Base-by-base conservation (phyloP, 2,797 vertebrate species). In the Oophaga sylvatica region DNA sequence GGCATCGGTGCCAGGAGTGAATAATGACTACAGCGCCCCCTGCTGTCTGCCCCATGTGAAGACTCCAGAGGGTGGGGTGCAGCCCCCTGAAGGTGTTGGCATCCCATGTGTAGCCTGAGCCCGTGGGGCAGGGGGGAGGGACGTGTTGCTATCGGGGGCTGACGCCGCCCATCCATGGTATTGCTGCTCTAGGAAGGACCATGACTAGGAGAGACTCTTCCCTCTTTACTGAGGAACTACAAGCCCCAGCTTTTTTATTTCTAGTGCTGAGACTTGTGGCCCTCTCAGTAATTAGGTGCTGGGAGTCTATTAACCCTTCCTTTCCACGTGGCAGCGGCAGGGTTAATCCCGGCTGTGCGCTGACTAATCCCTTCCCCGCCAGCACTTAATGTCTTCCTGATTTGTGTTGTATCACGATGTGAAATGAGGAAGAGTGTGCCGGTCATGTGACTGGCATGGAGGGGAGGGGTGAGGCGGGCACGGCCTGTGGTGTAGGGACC, bases 371-470 rank as follows among this genome's bases (percentile, higher is more conserved):
- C 68, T 35, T 77, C 79, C 78, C 41, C 22, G 26, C 67, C 12
- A 65, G 87, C 77, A 85, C 75, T 84, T 84, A 76, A 65, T 53
- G 11, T 85, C 87, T 87, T 87, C 87, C 81, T 35, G 29, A 70
- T 60, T 70, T 80, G 12, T 68, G 62, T 5, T 60, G 12, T 71
- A 48, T 62, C 20, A 56, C 22, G 29, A 87, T 80, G 56, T 77
- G 48, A 86, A 77, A 89, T 81, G 71, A 78, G 84, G 88, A 86
- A 63, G 87, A 29, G 16, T 13, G 5, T 41, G 77, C 7, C 2
- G 15, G 29, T 53, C 87, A 80, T 81, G 87, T 84, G 87, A 75
- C 87, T 71, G 87, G 22, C 20, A 60, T 76, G 56, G 17, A 13
- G 78, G 26, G 59, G 57, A 26, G 22, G 20, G 35, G n/a, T 16